phyloP scores from a whole-genome alignment of 2,797 vertebrate genomes.

The Austrolebias charrua region DNA sequence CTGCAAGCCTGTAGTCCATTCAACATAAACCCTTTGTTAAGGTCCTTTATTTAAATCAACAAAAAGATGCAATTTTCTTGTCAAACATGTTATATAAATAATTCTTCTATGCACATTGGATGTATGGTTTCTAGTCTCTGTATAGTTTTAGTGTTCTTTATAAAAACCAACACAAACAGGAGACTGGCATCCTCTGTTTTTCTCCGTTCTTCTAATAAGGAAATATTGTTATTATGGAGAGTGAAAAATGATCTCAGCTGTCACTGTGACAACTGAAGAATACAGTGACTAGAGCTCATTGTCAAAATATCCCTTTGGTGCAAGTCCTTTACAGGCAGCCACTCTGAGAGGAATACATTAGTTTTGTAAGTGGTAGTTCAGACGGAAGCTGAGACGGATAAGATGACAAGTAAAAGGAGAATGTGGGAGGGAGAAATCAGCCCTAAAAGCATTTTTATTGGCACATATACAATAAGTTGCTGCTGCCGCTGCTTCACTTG shows the following conservation, averaged over 20 bases:
- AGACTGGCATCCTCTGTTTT: not conserved
- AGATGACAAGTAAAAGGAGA: constrained; percentile 23
- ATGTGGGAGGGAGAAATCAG: constrained; percentile 11
- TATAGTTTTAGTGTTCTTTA: not conserved
- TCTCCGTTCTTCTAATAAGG: constrained; percentile 9
- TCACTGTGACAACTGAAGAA: constrained; percentile 17
- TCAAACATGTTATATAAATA: not conserved
- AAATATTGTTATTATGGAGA: not conserved
- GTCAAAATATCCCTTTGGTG: constrained; percentile 17
- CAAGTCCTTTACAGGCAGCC: constrained; percentile 4
- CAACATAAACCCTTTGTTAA: not conserved
- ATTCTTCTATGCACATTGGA: not conserved
- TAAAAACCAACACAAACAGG: not conserved
- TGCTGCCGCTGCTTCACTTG: constrained; percentile 2
- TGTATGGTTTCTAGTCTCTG: not conserved
- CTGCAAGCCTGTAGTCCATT: no score
- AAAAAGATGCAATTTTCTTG: not conserved
- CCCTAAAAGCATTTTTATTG: constrained; percentile 20
- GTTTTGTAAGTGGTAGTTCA: constrained; percentile 25
- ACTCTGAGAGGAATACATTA: constrained; percentile 26
- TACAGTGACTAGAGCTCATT: constrained; percentile 13
- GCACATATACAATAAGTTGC: constrained; percentile 10
- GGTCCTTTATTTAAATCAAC: no score
- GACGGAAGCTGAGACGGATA: constrained; percentile 12
- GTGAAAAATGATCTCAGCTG: constrained; percentile 7